Conservation (phyloP, 2,888 invertebrate genomes). For the Papilio demoleus region DNA sequence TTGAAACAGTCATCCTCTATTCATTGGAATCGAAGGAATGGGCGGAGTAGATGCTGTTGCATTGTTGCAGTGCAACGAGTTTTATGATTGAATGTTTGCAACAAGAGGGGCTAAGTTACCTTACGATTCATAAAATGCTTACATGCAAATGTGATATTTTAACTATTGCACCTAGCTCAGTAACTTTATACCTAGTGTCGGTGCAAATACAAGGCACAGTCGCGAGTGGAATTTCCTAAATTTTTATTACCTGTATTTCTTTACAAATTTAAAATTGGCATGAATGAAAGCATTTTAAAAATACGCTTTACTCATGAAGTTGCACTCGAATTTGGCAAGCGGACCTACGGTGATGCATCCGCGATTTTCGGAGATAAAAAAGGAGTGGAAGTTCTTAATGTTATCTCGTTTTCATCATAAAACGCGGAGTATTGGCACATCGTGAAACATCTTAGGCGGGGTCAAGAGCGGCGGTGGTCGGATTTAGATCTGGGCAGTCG, state of each 20-base stretch:
- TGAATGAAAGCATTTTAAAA: conserved; percentile 26
- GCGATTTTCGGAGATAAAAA: conserved; percentile 15
- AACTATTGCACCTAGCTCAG: neutral
- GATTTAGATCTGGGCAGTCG: conserved; percentile 75
- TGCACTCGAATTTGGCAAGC: conserved; percentile 26
- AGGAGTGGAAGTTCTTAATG: conserved; percentile 28
- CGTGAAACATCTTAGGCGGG: conserved; percentile 66
- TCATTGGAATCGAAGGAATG: conserved; percentile 59
- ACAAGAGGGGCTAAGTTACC: neutral
- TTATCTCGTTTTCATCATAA: conserved; percentile 47
- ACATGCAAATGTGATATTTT: neutral
- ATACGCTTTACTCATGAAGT: conserved; percentile 36
- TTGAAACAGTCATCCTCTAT: conserved; percentile 75
- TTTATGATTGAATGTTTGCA: neutral
- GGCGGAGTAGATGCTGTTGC: conserved; percentile 40
- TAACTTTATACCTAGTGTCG: neutral
- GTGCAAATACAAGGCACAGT: neutral
- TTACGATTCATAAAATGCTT: neutral
- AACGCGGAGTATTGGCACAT: conserved; percentile 54
- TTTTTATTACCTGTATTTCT: too few relatives aligned
- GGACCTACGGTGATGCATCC: conserved; percentile 9
- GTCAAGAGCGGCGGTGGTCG: conserved; percentile 71
- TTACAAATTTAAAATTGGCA: conserved; percentile 4
- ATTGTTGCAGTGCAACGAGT: conserved; percentile 49
- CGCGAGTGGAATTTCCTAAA: too few relatives aligned